Base-by-base conservation (phyloP, 2,797 vertebrate species). In the Champsocephalus esox region DNA sequence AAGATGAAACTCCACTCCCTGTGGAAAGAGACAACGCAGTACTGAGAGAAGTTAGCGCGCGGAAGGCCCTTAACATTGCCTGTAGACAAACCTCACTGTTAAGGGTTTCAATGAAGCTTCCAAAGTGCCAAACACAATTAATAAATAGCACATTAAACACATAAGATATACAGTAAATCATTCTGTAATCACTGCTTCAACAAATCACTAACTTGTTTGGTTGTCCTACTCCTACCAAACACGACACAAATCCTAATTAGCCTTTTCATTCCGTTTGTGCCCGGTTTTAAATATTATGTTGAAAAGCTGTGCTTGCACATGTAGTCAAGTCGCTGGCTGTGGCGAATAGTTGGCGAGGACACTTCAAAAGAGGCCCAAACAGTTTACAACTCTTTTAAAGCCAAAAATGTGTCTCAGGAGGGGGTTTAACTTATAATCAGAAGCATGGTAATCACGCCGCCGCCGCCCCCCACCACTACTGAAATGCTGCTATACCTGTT, bases 381-480 rank as follows among this genome's bases (percentile, higher is more conserved):
- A 75, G 56, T 88, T 78, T 64, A 80, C 43, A 73, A 61, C 73
- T 85, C 43, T 88, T 88, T 89, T 81, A 83, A 89, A 93, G 88
- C 81, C 81, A 75, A 85, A 28, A 88, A 92, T 93, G 92, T 94
- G 88, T 92, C 75, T 87, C 73, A 77, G 84, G 76, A 87, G 85
- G 70, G 88, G 75, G 79, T 82, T 87, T 86, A 88, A 87, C 80
- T 88, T 78, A 75, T 77, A 78, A 80, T 87, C 63, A 87, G 85
- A 89, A 84, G 77, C 84, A 82, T 84, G 78, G 75, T 70, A 83
- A 88, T 89, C 78, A 87, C 82, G 34, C 73, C 82, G 19, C 19
- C 19, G 19, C 19, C 19, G 19, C 44, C 41, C 46, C 13, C 13
- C 21, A 9, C 46, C 48, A 86, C 54, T 50, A 87, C 85, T 78